Percentiles rank a stretch among this genome's conserved stretches.
Conservation (phyloP, 2,797 vertebrate genomes). For the Betta splendens region DNA sequence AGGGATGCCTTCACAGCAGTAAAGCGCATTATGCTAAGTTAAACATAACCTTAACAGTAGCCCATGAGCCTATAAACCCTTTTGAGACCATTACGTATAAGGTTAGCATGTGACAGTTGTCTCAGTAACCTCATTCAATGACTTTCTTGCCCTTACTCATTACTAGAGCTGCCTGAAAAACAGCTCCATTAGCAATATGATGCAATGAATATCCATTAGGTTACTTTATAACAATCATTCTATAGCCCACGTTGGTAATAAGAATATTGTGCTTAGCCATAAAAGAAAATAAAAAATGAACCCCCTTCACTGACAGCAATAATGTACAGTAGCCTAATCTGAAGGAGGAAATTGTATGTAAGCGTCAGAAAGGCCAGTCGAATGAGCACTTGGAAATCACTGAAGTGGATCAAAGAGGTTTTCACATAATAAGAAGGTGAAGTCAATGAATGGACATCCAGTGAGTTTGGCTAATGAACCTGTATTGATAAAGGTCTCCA, state of each 20-base stretch:
- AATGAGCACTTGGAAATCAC: conserved; percentile 33
- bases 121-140: conserved; percentile 35
- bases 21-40: conserved; percentile 41
- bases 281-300: conserved; percentile 37
- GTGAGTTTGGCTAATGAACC: conserved; percentile 36
- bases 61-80: conserved; percentile 33
- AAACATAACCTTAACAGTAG: conserved; percentile 38
- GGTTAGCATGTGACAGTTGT: conserved; percentile 39
- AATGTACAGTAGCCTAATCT: conserved; percentile 73
- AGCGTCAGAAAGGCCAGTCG: conserved; percentile 27
- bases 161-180: conserved; percentile 45
- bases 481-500: conserved; percentile 10
- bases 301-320: conserved; percentile 73
- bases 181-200: conserved; percentile 73
- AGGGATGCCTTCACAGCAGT: conserved; percentile 57
- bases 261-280: conserved; percentile 61
- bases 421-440: conserved; percentile 32
- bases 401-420: conserved; percentile 29
- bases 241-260: conserved; percentile 48
- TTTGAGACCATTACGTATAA: conserved; percentile 37
- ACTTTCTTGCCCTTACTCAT: conserved; percentile 46
- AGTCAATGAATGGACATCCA: conserved; percentile 20
- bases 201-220: conserved; percentile 55
- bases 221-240: conserved; percentile 51
- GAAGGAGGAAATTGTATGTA: conserved; percentile 33